phyloP scores from a whole-genome alignment of 2,113 vertebrate species.

The Melanerpes aurifrons region DNA sequence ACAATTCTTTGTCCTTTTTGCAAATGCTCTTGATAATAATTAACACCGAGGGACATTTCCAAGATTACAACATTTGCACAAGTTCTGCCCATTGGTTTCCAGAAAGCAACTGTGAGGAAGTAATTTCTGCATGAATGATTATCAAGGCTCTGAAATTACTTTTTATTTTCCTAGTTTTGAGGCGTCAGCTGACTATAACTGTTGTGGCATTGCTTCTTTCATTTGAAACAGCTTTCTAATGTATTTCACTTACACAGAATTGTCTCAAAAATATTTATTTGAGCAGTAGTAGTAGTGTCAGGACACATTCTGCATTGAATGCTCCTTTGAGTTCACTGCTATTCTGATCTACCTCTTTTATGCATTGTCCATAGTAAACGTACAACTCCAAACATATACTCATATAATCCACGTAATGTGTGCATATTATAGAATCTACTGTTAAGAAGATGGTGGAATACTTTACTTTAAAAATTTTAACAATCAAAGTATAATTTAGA shows the following conservation, averaged over 20 bases:
- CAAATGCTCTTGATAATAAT: conserved; percentile 8
- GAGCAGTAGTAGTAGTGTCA: background rate
- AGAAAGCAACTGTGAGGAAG: background rate
- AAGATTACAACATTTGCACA: conserved; percentile 18
- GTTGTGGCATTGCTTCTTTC: background rate
- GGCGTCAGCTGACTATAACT: background rate
- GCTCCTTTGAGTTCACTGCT: background rate
- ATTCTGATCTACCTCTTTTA: background rate
- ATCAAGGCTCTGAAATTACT: background rate
- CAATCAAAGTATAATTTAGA: background rate
- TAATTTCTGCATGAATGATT: background rate
- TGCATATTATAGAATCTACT: background rate
- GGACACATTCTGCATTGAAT: background rate
- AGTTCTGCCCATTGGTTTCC: background rate
- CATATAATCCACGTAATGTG: background rate
- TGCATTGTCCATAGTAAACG: background rate
- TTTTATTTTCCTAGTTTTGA: background rate
- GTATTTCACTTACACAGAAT: background rate
- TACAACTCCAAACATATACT: background rate
- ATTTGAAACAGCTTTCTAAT: background rate
- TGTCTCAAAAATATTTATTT: background rate
- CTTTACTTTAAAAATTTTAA: background rate
- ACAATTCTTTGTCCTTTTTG: background rate
- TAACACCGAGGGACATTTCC: conserved; percentile 36
- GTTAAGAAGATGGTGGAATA: background rate